Percentiles rank a stretch among this genome's conserved stretches.
phyloP scores from a whole-genome alignment of 1,140 invertebrate species.

The Magallana angulata region DNA sequence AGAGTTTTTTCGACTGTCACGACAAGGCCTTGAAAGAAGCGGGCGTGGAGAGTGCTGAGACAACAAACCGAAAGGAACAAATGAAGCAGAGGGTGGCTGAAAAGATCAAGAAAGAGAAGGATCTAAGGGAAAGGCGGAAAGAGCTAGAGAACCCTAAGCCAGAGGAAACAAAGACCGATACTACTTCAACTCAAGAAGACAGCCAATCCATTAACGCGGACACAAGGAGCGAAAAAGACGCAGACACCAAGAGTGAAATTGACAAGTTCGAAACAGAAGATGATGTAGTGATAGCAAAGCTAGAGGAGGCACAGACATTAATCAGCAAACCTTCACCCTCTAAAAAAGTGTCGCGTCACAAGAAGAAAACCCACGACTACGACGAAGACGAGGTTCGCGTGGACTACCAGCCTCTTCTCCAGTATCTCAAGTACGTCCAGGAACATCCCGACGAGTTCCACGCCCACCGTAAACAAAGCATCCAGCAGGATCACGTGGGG shows the following conservation, averaged over 20 bases:
- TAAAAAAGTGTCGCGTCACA: not conserved
- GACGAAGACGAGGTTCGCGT: slow-evolving; percentile 54
- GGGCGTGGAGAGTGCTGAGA: slow-evolving; percentile 61
- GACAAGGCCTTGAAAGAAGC: slow-evolving; percentile 68
- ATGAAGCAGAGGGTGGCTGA: slow-evolving; percentile 43
- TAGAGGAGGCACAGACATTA: not conserved
- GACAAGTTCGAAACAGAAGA: not conserved
- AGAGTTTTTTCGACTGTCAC: slow-evolving; percentile 69
- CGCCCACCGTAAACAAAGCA: slow-evolving; percentile 47
- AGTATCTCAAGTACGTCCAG: slow-evolving; percentile 70
- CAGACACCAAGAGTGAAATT: slow-evolving; percentile 7
- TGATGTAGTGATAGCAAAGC: not conserved
- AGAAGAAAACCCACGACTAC: slow-evolving; percentile 19
- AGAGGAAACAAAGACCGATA: slow-evolving; percentile 35
- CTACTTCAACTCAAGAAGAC: slow-evolving; percentile 36
- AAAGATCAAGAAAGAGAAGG: slow-evolving; percentile 45
- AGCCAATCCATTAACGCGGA: not conserved
- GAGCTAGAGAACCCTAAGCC: slow-evolving; percentile 21
- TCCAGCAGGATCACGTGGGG: slow-evolving; percentile 39
- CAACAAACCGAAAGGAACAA: slow-evolving; percentile 7
- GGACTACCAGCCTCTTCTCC: slow-evolving; percentile 65
- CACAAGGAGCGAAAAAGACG: slow-evolving; percentile 3
- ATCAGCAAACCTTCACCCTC: not conserved
- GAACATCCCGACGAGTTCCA: slow-evolving; percentile 70
- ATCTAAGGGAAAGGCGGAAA: slow-evolving; percentile 35